A percentile compares a stretch with the other conserved stretches of the same genome.
These are phyloP conservation scores for Zaprionus lachaisei DNA, from an alignment of 1,140 invertebrate species.

Conservation along the genomic window DNA sequence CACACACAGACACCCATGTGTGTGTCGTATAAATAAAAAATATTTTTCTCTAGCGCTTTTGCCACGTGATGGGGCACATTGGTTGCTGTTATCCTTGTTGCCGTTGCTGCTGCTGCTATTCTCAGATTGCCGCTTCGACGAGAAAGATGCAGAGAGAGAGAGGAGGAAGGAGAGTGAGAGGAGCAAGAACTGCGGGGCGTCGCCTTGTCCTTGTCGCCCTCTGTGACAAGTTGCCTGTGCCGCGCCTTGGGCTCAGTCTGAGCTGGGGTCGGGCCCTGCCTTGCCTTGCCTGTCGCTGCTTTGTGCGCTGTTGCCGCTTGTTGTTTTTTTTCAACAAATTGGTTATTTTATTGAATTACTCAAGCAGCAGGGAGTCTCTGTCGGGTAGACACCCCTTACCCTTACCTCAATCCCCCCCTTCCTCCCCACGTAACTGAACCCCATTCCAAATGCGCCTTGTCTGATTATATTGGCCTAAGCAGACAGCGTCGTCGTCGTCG, in stretches of 20 bases:
- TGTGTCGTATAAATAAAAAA: constrained; percentile 46
- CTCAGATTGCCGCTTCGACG: constrained; percentile 43
- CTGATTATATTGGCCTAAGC: constrained; percentile 77
- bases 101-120: constrained; percentile 47
- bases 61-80: constrained; percentile 70
- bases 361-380: constrained; percentile 67
- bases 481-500: constrained; percentile 31
- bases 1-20: not conserved
- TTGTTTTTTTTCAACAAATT: constrained; percentile 79
- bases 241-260: constrained; percentile 4
- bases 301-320: constrained; percentile 42
- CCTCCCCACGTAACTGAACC: constrained; percentile 8
- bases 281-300: constrained; percentile 44
- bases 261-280: not conserved
- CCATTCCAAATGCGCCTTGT: constrained; percentile 36
- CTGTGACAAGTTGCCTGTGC: constrained; percentile 67
- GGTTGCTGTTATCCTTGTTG: constrained; percentile 37
- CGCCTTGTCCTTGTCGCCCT: constrained; percentile 21
- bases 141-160: not conserved
- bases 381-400: not conserved
- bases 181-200: not conserved
- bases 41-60: constrained; percentile 76
- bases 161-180: too few species aligned
- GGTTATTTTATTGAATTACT: constrained; percentile 83
- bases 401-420: not conserved